phyloP scores from a whole-genome alignment of 2,113 vertebrate species.

The Gymnorhina tibicen region DNA sequence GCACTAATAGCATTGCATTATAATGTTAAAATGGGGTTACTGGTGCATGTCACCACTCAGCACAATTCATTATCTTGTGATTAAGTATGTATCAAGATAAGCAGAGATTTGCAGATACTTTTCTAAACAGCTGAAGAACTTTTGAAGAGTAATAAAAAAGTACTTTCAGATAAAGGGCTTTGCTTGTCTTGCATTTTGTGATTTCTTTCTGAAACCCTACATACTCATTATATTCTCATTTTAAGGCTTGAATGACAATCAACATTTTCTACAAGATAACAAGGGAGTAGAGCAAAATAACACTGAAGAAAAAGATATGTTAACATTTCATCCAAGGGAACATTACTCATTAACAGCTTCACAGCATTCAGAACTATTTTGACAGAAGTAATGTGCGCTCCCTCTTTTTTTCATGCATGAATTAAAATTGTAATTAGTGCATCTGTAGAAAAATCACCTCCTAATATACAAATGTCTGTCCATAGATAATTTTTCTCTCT shows the following conservation, averaged over 20 bases:
- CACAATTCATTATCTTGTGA: constrained; percentile 18
- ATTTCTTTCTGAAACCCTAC: constrained; percentile 2
- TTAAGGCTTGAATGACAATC: constrained; percentile 7
- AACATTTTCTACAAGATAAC: constrained; percentile 8
- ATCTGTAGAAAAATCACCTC: constrained; percentile 26
- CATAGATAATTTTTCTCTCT: constrained; percentile 1
- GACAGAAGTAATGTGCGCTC: background rate
- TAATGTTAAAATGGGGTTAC: constrained; percentile 36
- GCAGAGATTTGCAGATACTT: background rate
- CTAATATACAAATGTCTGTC: constrained; percentile 12
- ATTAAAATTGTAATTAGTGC: constrained; percentile 25
- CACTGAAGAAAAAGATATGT: background rate
- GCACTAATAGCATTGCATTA: constrained; percentile 22
- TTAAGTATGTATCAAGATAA: constrained; percentile 17
- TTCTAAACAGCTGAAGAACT: background rate
- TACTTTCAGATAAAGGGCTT: background rate
- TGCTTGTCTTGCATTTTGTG: background rate
- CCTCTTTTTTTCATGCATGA: background rate
- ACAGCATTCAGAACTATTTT: constrained; percentile 10
- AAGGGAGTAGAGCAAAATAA: background rate
- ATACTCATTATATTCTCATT: background rate
- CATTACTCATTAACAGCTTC: constrained; percentile 21
- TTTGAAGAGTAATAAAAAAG: background rate
- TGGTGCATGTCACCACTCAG: background rate
- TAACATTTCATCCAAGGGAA: constrained; percentile 15